These are phyloP conservation scores for Gallinago undulata DNA, from an alignment of 2,113 vertebrate species.

Conservation along the genomic window DNA sequence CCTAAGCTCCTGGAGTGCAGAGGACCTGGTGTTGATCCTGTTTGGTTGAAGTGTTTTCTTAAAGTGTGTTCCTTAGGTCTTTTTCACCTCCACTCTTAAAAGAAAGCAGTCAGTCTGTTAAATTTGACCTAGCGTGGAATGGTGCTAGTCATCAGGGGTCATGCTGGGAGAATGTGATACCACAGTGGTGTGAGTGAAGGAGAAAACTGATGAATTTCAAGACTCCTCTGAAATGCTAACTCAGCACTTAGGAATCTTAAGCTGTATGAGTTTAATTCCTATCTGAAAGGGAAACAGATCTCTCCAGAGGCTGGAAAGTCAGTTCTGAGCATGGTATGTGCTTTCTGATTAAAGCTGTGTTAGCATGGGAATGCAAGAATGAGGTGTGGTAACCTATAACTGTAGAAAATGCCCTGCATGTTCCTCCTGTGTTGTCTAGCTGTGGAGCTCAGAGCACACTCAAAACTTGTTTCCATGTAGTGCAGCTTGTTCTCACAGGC, in stretches of 20 bases:
- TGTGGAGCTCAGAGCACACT: not conserved
- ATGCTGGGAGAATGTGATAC: not conserved
- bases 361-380: not conserved
- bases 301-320: not conserved
- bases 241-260: not conserved
- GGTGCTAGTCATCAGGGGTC: not conserved
- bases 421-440: not conserved
- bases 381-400: not conserved
- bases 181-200: not conserved
- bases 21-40: not conserved
- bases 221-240: not conserved
- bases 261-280: not conserved
- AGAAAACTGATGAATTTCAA: not conserved
- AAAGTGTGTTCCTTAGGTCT: not conserved
- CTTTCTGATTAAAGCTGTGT: not conserved
- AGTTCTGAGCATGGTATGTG: not conserved
- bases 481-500: not conserved
- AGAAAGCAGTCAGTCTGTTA: not conserved
- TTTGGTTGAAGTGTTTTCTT: not conserved
- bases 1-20: not conserved
- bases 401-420: not conserved
- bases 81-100: not conserved
- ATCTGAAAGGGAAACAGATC: not conserved
- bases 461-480: not conserved
- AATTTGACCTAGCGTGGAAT: not conserved